Conservation (phyloP, 2,888 invertebrate genomes). For the Alloplasta piceator region DNA sequence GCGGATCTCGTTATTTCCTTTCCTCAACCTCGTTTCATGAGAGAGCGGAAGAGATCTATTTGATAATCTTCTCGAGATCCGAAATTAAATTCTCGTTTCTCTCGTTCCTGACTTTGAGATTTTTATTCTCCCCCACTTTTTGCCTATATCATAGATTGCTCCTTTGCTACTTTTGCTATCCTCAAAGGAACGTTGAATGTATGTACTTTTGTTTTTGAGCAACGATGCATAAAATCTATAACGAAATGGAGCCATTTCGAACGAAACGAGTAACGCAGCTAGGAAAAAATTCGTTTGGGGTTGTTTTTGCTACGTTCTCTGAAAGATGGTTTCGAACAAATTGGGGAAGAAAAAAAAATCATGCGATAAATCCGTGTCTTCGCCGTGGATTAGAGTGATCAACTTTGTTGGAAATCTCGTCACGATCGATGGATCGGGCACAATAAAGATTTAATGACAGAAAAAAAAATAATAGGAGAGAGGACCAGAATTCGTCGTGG, state of each 20-base stretch:
- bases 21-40: conserved; percentile 12
- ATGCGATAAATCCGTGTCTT: no score
- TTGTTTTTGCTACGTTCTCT: no score
- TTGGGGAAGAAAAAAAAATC: no score
- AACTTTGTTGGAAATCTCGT: no score
- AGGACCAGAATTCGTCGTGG: background rate
- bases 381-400: no score
- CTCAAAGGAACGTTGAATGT: background rate
- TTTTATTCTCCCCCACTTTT: background rate
- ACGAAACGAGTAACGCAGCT: no score
- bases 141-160: background rate
- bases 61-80: conserved; percentile 13
- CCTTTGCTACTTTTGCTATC: background rate
- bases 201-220: background rate
- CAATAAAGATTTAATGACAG: background rate
- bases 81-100: conserved; percentile 38
- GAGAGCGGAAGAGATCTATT: background rate
- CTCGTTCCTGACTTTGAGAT: background rate
- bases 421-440: conserved; percentile 4
- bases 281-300: no score
- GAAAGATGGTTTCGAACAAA: no score
- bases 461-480: background rate
- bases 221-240: no score
- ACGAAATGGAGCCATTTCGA: no score
- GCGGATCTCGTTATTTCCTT: conserved; percentile 6